Conservation (phyloP, 2,113 vertebrate species). For the Athene noctua region DNA sequence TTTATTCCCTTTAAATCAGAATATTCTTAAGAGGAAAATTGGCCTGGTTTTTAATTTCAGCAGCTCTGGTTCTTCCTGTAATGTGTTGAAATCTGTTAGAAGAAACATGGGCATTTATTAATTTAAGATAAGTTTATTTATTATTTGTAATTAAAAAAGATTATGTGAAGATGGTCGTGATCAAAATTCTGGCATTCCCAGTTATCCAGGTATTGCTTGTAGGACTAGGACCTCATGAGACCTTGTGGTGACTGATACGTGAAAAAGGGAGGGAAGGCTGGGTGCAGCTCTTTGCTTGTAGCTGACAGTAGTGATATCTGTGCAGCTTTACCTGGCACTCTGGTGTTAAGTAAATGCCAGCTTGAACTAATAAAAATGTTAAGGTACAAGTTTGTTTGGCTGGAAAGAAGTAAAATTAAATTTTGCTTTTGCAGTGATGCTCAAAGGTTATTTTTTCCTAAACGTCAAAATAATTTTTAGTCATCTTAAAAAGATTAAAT, state of each 20-base stretch:
- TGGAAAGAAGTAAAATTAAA: not conserved
- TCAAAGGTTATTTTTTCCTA: not conserved
- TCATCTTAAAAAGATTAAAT: not conserved
- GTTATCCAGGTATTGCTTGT: rapidly evolving
- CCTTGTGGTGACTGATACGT: not conserved
- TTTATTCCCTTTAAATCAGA: not conserved
- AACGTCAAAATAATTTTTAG: not conserved
- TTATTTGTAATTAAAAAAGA: not conserved
- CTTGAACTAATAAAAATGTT: not conserved
- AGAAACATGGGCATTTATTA: not conserved
- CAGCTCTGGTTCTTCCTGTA: not conserved
- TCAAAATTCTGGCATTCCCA: not conserved
- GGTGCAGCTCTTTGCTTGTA: not conserved
- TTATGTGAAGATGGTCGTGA: not conserved
- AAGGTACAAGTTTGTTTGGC: not conserved
- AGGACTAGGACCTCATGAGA: not conserved
- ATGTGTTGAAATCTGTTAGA: not conserved
- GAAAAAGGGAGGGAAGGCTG: not conserved
- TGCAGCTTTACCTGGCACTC: not conserved
- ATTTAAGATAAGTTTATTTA: not conserved
- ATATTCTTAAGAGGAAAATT: not conserved
- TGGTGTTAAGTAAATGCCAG: not conserved
- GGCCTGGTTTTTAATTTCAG: not conserved
- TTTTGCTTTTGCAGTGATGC: not conserved
- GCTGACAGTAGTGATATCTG: not conserved